A percentile compares a stretch with the other conserved stretches of the same genome.
phyloP scores from a whole-genome alignment of 2,113 vertebrate species.

The Nothoprocta pentlandii region DNA sequence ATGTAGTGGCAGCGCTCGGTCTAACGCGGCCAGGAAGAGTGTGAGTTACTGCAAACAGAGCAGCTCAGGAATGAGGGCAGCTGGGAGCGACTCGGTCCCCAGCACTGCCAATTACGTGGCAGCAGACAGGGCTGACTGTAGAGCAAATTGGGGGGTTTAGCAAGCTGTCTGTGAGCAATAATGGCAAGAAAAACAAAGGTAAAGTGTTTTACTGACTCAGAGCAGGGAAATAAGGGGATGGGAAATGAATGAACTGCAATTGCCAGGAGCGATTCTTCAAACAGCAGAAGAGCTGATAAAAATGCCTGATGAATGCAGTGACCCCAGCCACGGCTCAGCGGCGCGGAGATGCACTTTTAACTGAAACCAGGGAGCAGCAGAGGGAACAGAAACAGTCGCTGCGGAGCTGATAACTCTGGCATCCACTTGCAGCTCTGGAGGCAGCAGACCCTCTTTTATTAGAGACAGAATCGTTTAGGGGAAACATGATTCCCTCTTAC shows the following conservation, averaged over 20 bases:
- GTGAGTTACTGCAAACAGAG: background rate
- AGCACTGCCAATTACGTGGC: background rate
- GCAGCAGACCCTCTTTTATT: background rate
- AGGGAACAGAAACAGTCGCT: background rate
- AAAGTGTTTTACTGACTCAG: background rate
- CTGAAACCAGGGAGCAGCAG: background rate
- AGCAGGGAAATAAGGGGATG: background rate
- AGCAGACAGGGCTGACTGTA: background rate
- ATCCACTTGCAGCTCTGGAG: background rate
- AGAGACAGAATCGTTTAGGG: rapidly evolving
- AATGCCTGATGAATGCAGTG: background rate
- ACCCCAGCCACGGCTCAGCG: rapidly evolving
- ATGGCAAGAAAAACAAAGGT: background rate
- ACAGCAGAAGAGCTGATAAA: background rate
- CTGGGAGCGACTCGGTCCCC: background rate
- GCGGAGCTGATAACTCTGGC: background rate
- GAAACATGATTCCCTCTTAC: background rate
- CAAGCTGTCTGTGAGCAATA: background rate
- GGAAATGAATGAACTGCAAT: background rate
- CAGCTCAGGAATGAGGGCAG: rapidly evolving
- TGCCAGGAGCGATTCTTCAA: constrained; percentile 10
- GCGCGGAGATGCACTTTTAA: background rate
- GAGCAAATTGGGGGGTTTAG: background rate
- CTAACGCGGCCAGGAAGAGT: background rate
- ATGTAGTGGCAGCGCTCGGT: background rate